Conservation (phyloP, 1,140 invertebrate genomes). For the Drosophila asahinai region DNA sequence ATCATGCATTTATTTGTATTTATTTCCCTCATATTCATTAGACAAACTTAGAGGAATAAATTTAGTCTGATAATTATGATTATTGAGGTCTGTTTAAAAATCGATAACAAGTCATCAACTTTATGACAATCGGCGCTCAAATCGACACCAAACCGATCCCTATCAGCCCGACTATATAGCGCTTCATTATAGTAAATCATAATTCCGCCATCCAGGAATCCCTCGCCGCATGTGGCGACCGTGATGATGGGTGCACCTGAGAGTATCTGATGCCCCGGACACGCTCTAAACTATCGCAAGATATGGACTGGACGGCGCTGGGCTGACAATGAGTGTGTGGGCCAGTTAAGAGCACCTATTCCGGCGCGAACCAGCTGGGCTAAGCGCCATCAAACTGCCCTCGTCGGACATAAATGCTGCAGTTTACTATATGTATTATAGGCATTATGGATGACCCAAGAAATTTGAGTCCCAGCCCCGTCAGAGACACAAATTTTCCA, state of each 20-base stretch:
- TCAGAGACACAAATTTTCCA: slow-evolving; percentile 52
- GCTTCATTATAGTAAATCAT: slow-evolving; percentile 83
- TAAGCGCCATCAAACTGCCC: slow-evolving; percentile 68
- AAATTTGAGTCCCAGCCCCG: slow-evolving; percentile 53
- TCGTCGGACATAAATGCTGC: slow-evolving; percentile 70
- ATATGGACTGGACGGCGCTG: slow-evolving; percentile 60
- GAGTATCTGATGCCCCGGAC: slow-evolving; percentile 40
- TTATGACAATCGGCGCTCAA: slow-evolving; percentile 53
- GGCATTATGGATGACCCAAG: slow-evolving; percentile 45
- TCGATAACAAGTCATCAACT: slow-evolving; percentile 83
- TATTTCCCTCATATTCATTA: slow-evolving; percentile 12
- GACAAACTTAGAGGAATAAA: background rate
- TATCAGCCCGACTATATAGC: slow-evolving; percentile 71
- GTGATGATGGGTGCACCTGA: slow-evolving; percentile 32
- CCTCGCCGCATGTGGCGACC: slow-evolving; percentile 58
- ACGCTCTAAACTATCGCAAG: slow-evolving; percentile 77
- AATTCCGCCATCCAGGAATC: slow-evolving; percentile 57
- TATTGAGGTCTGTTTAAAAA: slow-evolving; percentile 78
- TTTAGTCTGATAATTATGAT: slow-evolving; percentile 49
- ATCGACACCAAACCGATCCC: slow-evolving; percentile 63
- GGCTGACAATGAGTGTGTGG: slow-evolving; percentile 68
- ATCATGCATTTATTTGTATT: background rate
- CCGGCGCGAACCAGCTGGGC: slow-evolving; percentile 24
- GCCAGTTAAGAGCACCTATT: slow-evolving; percentile 31
- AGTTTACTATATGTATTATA: slow-evolving; percentile 76